Evolutionary conservation across 2,888 invertebrate species (phyloP).

Genomic region (Lasioglossum morio): DNA sequence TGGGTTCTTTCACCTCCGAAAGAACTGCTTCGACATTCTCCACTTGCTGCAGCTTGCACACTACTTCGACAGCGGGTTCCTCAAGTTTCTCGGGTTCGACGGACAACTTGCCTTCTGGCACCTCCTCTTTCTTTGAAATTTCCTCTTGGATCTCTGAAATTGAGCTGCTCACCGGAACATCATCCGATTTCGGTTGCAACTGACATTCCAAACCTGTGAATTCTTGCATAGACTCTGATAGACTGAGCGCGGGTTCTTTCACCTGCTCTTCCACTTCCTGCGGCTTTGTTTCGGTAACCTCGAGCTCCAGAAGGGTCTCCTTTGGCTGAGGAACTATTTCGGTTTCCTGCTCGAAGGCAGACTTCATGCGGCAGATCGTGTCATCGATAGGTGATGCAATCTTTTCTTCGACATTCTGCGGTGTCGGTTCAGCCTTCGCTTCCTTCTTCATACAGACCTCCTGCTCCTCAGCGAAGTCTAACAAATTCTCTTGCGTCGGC

Average conservation of each 20-base stretch:
- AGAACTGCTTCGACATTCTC: background rate
- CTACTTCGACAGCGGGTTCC: background rate
- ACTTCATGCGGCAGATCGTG: conserved; percentile 17
- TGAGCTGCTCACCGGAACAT: conserved; percentile 27
- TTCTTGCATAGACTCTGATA: conserved; percentile 79
- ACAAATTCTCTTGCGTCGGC: conserved; percentile 20
- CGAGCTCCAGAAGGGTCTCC: conserved; percentile 7
- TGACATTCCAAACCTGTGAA: conserved; percentile 78
- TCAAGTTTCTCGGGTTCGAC: background rate
- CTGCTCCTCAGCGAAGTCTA: conserved; percentile 33
- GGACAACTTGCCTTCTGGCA: conserved; percentile 26
- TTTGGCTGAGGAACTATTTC: background rate
- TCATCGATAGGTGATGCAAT: conserved; percentile 1
- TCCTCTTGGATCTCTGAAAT: conserved; percentile 15
- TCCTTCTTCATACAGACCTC: conserved; percentile 7
- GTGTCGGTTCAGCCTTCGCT: conserved; percentile 6
- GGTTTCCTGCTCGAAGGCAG: background rate
- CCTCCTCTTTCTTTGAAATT: background rate
- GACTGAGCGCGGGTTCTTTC: conserved; percentile 55
- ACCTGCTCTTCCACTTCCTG: background rate
- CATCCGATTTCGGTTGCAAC: conserved; percentile 65
- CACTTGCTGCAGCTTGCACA: background rate
- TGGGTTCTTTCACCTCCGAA: conserved; percentile 16
- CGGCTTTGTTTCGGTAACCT: background rate
- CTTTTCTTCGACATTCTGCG: conserved; percentile 7